Conservation (phyloP, 2,797 vertebrate species). For the Phalloptychus januarius region DNA sequence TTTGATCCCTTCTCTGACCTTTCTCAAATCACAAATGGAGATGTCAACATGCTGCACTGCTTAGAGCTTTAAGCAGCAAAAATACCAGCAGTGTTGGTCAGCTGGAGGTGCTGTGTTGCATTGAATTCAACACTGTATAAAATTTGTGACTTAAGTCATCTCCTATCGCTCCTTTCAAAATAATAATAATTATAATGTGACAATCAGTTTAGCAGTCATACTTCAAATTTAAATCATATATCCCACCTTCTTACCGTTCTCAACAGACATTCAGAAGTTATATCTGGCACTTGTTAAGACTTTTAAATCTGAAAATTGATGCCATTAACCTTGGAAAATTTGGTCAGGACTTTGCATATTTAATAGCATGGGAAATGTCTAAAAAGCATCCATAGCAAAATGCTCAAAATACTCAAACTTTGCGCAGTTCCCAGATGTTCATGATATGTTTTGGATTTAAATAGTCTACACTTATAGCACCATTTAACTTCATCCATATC, state of each 20-base stretch:
- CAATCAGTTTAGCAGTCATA: not conserved
- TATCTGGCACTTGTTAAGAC: not conserved
- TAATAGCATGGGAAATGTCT: not conserved
- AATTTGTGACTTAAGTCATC: not conserved
- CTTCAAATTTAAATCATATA: not conserved
- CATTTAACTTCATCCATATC: not conserved
- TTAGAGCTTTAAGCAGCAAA: not conserved
- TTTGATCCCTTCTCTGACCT: not conserved
- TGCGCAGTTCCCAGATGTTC: not conserved
- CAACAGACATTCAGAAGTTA: not conserved
- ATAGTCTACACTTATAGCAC: not conserved
- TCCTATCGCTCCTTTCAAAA: not conserved
- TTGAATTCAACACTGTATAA: not conserved
- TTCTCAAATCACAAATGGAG: not conserved
- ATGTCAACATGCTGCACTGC: not conserved
- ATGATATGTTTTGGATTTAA: not conserved
- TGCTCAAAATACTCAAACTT: not conserved
- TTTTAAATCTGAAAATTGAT: not conserved
- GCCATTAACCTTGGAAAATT: not conserved
- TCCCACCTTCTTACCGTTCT: not conserved
- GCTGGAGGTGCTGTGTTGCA: not conserved
- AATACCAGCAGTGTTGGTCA: not conserved
- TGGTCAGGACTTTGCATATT: not conserved
- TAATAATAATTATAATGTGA: not conserved
- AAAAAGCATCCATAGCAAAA: not conserved